These are phyloP conservation scores for Hypothenemus hampei DNA, from an alignment of 1,140 invertebrate species.

Conservation along the genomic window DNA sequence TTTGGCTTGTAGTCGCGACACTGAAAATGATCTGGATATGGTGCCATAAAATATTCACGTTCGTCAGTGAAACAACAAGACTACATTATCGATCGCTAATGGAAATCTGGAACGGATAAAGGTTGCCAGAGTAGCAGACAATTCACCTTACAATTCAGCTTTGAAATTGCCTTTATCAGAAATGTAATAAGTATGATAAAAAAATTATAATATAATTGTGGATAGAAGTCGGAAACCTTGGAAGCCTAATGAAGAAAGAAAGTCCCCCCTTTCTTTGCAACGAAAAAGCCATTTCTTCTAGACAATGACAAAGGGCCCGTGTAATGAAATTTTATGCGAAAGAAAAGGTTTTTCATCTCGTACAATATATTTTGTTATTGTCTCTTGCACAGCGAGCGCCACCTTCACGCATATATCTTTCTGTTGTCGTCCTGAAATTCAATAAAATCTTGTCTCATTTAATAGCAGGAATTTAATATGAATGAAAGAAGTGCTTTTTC, in stretches of 20 bases:
- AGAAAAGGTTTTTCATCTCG: slow-evolving; percentile 12
- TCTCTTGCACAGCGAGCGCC: not conserved
- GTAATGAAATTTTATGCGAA: slow-evolving; percentile 22
- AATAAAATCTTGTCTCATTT: no score
- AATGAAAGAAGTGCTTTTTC: no score
- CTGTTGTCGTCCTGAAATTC: no score
- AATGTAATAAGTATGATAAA: no score
- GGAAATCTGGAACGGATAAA: no score
- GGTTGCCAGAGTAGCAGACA: no score
- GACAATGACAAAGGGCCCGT: slow-evolving; percentile 22
- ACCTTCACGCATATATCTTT: not conserved
- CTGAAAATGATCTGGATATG: not conserved
- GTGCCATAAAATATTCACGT: slow-evolving; percentile 1
- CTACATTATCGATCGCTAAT: slow-evolving; percentile 1
- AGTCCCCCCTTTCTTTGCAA: slow-evolving; percentile 1
- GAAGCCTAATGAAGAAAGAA: slow-evolving; percentile 19
- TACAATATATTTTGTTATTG: slow-evolving; percentile 15
- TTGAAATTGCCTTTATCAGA: no score
- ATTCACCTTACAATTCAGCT: no score
- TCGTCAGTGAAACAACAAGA: not conserved
- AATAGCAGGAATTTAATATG: no score
- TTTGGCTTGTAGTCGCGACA: not conserved
- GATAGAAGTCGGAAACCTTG: slow-evolving; percentile 8
- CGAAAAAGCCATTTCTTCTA: slow-evolving; percentile 19
- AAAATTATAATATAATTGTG: slow-evolving; percentile 17